phyloP scores from a whole-genome alignment of 2,888 invertebrate genomes.

The Pyrocoelia pectoralis region DNA sequence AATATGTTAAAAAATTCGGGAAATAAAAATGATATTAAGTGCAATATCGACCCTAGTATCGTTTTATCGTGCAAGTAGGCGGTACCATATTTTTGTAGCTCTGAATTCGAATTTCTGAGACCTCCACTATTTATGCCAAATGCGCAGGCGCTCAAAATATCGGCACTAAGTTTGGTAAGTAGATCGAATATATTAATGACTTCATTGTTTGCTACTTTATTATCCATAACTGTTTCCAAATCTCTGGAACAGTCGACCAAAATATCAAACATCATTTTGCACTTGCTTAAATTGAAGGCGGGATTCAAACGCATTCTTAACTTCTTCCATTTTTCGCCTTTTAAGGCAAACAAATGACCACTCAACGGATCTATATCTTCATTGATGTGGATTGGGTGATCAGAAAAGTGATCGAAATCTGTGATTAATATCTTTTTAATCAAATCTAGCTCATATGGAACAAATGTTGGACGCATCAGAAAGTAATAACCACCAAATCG shows the following conservation, averaged over 20 bases:
- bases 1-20: neutral
- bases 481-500: slow-evolving; percentile 6
- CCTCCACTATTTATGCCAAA: no score
- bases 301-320: slow-evolving; percentile 63
- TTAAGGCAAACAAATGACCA: slow-evolving; percentile 63
- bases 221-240: neutral
- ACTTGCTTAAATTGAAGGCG: slow-evolving; percentile 46
- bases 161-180: slow-evolving; percentile 63
- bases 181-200: slow-evolving; percentile 57
- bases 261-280: slow-evolving; percentile 57
- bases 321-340: slow-evolving; percentile 66
- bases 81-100: no score
- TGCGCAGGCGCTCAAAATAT: slow-evolving; percentile 62
- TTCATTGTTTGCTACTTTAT: slow-evolving; percentile 47
- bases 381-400: slow-evolving; percentile 66
- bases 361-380: slow-evolving; percentile 65
- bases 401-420: slow-evolving; percentile 67
- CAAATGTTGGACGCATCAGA: slow-evolving; percentile 28
- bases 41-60: neutral
- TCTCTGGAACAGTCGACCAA: slow-evolving; percentile 3
- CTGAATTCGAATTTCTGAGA: no score
- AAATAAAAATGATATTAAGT: neutral
- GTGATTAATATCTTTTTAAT: slow-evolving; percentile 61
- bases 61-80: no score
- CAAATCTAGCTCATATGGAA: slow-evolving; percentile 30